Conservation (phyloP, 2,797 vertebrate genomes). For the Pyrocephalus nanus region DNA sequence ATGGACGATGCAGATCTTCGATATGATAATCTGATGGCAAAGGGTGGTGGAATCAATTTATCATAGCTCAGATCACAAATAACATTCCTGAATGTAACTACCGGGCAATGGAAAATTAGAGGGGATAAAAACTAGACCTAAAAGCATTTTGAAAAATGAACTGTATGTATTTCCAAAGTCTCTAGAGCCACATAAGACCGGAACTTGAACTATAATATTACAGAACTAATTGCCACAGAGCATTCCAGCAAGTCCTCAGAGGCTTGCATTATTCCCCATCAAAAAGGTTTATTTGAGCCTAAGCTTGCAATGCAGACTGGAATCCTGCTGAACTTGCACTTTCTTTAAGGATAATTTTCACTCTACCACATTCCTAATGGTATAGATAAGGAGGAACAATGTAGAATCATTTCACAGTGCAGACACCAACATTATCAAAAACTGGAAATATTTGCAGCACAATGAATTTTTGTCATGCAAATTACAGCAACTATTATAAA, state of each 20-base stretch:
- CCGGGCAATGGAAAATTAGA: neutral
- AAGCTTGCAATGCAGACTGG: constrained; percentile 31
- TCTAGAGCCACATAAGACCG: neutral
- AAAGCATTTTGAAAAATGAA: constrained; percentile 7
- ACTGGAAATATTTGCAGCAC: neutral
- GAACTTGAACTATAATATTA: constrained; percentile 35
- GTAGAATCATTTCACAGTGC: neutral
- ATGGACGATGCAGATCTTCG: neutral
- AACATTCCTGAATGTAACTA: neutral
- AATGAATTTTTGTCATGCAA: neutral
- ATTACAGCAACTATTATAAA: neutral
- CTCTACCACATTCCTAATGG: constrained; percentile 21
- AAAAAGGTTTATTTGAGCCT: constrained; percentile 37
- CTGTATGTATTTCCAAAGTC: neutral
- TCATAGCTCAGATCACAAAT: neutral
- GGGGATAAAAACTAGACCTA: neutral
- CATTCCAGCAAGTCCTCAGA: constrained; percentile 35
- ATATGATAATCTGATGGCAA: neutral
- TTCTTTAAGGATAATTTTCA: constrained; percentile 43
- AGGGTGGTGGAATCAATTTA: neutral
- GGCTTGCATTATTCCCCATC: constrained; percentile 19
- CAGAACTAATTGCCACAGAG: constrained; percentile 39
- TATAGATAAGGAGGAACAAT: constrained; percentile 6
- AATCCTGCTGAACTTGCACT: constrained; percentile 48
- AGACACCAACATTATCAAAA: neutral